phyloP scores from a whole-genome alignment of 2,888 invertebrate genomes.

The Tyria jacobaeae region DNA sequence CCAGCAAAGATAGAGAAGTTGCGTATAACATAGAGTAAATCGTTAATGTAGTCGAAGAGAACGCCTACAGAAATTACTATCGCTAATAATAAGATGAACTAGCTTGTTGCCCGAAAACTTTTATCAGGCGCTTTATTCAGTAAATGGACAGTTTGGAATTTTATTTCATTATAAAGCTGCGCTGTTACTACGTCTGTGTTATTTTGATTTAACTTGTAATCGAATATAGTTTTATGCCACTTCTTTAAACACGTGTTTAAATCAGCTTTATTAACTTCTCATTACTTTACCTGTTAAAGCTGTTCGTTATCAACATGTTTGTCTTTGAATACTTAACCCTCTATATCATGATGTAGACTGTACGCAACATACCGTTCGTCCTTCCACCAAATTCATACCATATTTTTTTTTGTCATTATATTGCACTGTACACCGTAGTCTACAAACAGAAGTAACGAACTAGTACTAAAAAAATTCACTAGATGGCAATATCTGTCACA shows the following conservation, averaged over 20 bases:
- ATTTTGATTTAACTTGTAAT: neutral
- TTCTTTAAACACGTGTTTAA: neutral
- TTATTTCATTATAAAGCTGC: too few relatives aligned
- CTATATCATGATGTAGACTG: conserved; percentile 2
- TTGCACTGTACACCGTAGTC: too few relatives aligned
- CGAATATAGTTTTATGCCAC: neutral
- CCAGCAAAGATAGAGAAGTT: neutral
- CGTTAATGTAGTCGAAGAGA: neutral
- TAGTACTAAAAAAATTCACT: neutral
- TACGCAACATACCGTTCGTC: neutral
- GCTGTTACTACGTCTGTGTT: neutral
- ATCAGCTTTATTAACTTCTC: neutral
- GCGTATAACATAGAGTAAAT: neutral
- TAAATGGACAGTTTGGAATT: neutral
- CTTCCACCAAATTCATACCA: conserved; percentile 8
- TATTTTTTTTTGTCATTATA: conserved; percentile 18
- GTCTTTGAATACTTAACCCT: too few relatives aligned
- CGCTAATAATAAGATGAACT: neutral
- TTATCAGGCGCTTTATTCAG: neutral
- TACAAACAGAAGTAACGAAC: conserved; percentile 20
- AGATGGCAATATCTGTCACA: conserved; percentile 22
- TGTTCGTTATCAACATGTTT: too few relatives aligned
- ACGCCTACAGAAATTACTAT: neutral
- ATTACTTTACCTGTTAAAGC: neutral
- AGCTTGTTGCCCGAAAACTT: neutral